These are phyloP conservation scores for Centrocercus urophasianus DNA, from an alignment of 2,113 vertebrate genomes.

Conservation along the genomic window DNA sequence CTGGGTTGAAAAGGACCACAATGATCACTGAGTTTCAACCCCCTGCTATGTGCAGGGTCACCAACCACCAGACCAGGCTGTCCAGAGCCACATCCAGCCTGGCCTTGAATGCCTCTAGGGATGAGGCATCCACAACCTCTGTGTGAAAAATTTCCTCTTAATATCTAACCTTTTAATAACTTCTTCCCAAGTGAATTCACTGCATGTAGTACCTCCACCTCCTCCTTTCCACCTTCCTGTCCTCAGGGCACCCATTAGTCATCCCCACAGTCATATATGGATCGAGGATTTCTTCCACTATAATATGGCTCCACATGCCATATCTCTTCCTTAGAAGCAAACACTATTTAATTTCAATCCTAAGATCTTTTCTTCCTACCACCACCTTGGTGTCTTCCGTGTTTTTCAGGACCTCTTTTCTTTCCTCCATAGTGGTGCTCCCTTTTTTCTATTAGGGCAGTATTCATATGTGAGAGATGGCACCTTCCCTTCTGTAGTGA, in stretches of 20 bases:
- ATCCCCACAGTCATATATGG: fast-evolving
- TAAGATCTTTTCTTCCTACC: background rate
- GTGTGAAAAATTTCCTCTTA: too few relatives aligned
- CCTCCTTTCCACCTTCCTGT: background rate
- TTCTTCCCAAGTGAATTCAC: background rate
- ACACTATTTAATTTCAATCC: background rate
- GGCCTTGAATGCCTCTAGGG: too few relatives aligned
- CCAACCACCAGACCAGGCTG: too few relatives aligned
- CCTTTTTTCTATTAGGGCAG: background rate
- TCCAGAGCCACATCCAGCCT: too few relatives aligned
- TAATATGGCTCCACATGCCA: background rate
- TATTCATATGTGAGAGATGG: fast-evolving
- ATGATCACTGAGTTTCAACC: too few relatives aligned
- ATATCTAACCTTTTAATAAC: background rate
- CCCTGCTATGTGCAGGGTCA: too few relatives aligned
- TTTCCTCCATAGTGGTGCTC: background rate
- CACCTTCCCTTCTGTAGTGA: background rate
- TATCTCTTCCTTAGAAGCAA: background rate
- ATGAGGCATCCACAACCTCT: too few relatives aligned
- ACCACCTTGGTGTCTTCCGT: too few relatives aligned
- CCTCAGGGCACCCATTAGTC: background rate
- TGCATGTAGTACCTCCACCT: background rate
- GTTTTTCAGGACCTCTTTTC: background rate
- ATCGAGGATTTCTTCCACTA: background rate
- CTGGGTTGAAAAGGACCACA: too few relatives aligned